Evolutionary conservation across 1,140 invertebrate species (phyloP).

Genomic region (Oreohelix idahoensis): DNA sequence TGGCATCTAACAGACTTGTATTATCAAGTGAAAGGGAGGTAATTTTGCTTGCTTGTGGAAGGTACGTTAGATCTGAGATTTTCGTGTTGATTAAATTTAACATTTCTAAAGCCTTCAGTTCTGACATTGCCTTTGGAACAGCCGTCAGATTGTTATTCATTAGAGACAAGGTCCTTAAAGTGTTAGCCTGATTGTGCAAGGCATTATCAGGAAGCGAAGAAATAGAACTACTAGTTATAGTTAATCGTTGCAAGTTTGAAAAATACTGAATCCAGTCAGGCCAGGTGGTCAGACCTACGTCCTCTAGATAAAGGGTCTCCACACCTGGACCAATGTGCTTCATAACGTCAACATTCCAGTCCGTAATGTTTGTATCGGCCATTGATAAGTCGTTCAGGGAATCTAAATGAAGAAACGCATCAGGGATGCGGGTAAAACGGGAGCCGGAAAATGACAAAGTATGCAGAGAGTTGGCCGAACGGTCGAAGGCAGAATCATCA

Average conservation of each 20-base stretch:
- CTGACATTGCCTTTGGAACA: background rate
- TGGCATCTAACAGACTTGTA: background rate
- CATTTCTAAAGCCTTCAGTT: background rate
- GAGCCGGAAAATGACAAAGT: background rate
- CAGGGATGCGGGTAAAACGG: background rate
- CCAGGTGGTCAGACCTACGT: background rate
- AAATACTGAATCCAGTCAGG: conserved; percentile 7
- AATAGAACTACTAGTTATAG: background rate
- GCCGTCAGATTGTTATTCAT: background rate
- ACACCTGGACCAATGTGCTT: background rate
- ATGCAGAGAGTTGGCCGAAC: background rate
- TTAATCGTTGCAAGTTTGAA: background rate
- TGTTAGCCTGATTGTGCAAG: background rate
- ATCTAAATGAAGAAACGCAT: background rate
- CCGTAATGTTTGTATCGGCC: background rate
- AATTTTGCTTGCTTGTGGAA: background rate
- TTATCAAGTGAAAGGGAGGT: background rate
- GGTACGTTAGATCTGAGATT: background rate
- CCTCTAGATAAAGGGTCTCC: background rate
- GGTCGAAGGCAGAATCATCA: background rate
- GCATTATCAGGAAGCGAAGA: background rate
- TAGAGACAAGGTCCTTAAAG: background rate
- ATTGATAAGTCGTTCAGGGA: background rate
- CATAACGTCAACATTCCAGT: background rate
- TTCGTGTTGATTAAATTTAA: background rate